These are phyloP conservation scores for Camponotus floridanus DNA, from an alignment of 1,140 invertebrate species.

Conservation along the genomic window DNA sequence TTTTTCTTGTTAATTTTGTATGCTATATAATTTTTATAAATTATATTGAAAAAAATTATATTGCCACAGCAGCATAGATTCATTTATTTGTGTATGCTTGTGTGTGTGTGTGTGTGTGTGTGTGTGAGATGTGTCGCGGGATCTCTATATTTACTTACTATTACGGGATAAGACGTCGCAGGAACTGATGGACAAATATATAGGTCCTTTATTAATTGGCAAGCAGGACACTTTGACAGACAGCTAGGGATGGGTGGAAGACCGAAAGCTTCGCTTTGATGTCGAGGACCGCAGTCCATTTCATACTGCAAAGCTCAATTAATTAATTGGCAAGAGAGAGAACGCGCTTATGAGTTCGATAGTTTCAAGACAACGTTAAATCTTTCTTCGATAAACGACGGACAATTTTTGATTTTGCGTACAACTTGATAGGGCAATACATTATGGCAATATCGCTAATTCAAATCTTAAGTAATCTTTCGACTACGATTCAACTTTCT, in stretches of 20 bases:
- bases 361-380: conserved; percentile 67
- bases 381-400: conserved; percentile 40
- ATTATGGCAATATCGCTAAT: not conserved
- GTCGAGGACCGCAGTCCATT: conserved; percentile 80
- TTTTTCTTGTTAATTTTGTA: not conserved
- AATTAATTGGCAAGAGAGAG: conserved; percentile 80
- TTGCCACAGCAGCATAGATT: conserved; percentile 10
- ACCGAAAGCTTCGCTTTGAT: conserved; percentile 78
- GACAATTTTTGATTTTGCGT: not conserved
- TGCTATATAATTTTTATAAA: not conserved
- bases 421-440: not conserved
- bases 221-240: conserved; percentile 80
- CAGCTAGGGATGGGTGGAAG: conserved; percentile 64
- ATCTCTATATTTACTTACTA: conserved; percentile 80
- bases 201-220: conserved; percentile 82
- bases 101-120: not conserved
- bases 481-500: not conserved
- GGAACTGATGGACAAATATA: conserved; percentile 78
- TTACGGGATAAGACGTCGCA: conserved; percentile 80
- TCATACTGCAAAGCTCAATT: conserved; percentile 80
- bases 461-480: conserved; percentile 24
- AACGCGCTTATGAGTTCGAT: conserved; percentile 54
- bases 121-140: not conserved
- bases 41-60: not conserved
- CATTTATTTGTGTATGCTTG: not conserved